Base-by-base conservation (phyloP, 2,797 vertebrate genomes). In the Chelidonichthys spinosus region DNA sequence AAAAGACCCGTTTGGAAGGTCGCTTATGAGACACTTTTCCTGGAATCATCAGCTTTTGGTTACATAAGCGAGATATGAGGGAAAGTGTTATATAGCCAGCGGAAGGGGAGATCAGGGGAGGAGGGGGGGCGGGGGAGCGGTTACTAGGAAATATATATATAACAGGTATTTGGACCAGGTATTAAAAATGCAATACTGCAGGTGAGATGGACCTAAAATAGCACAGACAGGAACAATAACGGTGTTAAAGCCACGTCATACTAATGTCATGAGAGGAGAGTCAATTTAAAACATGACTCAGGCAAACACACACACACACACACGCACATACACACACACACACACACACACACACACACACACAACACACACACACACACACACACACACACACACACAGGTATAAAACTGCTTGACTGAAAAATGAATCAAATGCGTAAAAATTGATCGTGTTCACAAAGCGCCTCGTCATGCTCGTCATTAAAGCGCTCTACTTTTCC, bases 41-140 rank as follows among this genome's bases (percentile, higher is more conserved):
- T 73, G 74, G 84, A 86, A 86, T 89, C 82, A 79, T 81, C 77
- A 84, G 89, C 83, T 90, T 88, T 90, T 63, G 69, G 81, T 90
- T 86, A 87, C 74, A 72, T 83, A 87, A 90, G 82, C 2, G 3
- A 73, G 78, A 84, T 78, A 78, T 68, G 79, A 83, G 84, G 53
- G 11, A 86, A 79, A 82, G 64, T 10, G 8, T 79, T 87, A 83
- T 56, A 75, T 52, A 56, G 82, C 77, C 68, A 61, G 78, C 9
- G 2, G 60, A 81, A 17, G 62, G 25, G 58, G 65, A 74, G 73
- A 87, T 86, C 78, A 60, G 67, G 46, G 49, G 66, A 72, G 74
- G 83, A 64, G 49, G 50, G 64, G 77, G 77, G 75, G 83, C 86
- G 83, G 67, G 49, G 50, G 67, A 75, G 25, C 74, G 83, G 87